Conservation (phyloP, 2,797 vertebrate genomes). For the Ctenosaura bakeri region DNA sequence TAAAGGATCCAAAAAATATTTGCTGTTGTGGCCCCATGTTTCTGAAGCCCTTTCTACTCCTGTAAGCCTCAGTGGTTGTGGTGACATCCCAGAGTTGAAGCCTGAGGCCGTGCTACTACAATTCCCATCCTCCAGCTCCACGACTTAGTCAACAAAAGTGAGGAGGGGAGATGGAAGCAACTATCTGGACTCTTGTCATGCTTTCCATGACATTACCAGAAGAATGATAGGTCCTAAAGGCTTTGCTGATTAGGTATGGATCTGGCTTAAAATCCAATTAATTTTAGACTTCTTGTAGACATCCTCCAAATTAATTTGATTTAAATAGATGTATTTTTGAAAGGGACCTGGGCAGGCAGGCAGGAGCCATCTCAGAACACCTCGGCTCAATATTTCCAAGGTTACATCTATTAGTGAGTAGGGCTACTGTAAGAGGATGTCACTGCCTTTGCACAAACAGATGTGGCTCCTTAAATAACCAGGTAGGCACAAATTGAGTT, state of each 20-base stretch:
- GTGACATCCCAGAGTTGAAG: background rate
- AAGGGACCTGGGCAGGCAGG: background rate
- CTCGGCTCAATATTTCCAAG: background rate
- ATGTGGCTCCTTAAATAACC: slow-evolving; percentile 29
- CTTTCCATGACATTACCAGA: background rate
- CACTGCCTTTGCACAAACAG: slow-evolving; percentile 9
- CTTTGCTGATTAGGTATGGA: slow-evolving; percentile 39
- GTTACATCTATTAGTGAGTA: background rate
- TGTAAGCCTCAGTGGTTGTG: background rate
- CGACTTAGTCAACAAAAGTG: background rate
- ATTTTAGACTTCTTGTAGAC: slow-evolving; percentile 27
- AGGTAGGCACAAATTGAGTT: slow-evolving; percentile 11
- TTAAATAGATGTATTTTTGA: slow-evolving; percentile 19
- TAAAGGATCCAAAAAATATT: no score
- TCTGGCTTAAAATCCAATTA: slow-evolving; percentile 40
- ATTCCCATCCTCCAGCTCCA: background rate
- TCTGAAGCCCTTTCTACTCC: background rate
- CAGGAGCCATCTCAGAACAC: background rate
- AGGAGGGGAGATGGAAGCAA: background rate
- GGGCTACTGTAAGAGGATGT: background rate
- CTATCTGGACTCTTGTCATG: background rate
- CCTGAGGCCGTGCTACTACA: background rate
- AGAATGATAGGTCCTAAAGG: slow-evolving; percentile 9
- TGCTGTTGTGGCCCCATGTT: no score
- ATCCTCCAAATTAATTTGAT: slow-evolving; percentile 30